Evolutionary conservation across 2,113 vertebrate species (phyloP), one percentile per base, ranked within the genome.

Genomic region (Hirundichthys speculiger): DNA sequence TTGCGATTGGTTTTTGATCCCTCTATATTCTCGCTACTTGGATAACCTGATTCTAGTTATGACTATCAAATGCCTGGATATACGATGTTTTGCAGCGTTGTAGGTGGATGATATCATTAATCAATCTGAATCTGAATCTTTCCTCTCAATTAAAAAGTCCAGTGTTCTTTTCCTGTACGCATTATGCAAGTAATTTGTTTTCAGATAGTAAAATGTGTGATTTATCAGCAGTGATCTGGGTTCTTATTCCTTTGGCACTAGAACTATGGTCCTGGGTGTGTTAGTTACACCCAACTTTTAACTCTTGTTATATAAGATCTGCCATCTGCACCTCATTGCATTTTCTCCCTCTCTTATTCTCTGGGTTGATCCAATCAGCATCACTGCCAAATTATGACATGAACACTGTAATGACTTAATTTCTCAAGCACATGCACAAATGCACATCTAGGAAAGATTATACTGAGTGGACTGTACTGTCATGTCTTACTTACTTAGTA

Each of bases 341-440:
- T n/a, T 21, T 41, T 61, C 34, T 18, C 51, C n/a, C 10, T 49
- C 6, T 47, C 46, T 41, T 24, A 13, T 55, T 51, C 41, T 53
- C 38, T n/a, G 34, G 51, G 25, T 72, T 83, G 67, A 72, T 16
- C 19, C 42, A 62, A 50, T 65, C 21, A 63, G 69, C 39, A 19
- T 54, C 18, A 14, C 47, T 64, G 79, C 74, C 83, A 80, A 69
- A 77, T 76, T 24, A 15, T 41, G 42, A 45, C 59, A 63, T 62
- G 62, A 73, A 38, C 52, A n/a, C 59, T 69, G 38, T 57, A 67
- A 65, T 80, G 77, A 84, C 65, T 73, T 84, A 24, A 80, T 86
- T 77, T 50, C 69, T 71, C 72, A 69, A 74, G 66, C 46, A 50
- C 52, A 75, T 56, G 50, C 50, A 69, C 65, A 60, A 59, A 72